A percentile compares a stretch with the other conserved stretches of the same genome.
Evolutionary conservation across 2,113 vertebrate species (phyloP).

Genomic region (Heloderma charlesbogerti): DNA sequence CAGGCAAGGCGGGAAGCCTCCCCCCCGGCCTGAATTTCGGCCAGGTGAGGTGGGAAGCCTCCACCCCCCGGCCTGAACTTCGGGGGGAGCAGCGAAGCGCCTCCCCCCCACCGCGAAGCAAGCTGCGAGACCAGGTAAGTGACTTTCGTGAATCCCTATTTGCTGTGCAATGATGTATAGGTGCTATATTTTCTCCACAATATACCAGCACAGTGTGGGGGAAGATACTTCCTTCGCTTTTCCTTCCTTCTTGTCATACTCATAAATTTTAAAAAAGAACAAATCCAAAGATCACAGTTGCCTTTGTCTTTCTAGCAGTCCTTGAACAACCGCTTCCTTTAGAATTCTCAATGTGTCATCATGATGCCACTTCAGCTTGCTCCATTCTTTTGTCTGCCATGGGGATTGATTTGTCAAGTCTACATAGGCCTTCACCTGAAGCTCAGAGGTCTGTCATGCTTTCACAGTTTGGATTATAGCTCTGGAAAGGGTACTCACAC

Average conservation of each 20-base stretch:
- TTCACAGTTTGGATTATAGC: background rate
- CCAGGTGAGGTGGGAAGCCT: too few relatives aligned
- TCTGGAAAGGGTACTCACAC: background rate
- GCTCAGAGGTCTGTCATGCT: background rate
- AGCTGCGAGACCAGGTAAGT: too few relatives aligned
- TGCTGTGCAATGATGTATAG: background rate
- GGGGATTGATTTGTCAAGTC: background rate
- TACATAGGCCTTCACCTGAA: background rate
- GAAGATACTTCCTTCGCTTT: background rate
- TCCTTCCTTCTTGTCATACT: background rate
- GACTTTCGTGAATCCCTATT: too few relatives aligned
- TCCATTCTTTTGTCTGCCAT: background rate
- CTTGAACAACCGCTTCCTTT: background rate
- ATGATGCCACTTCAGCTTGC: background rate
- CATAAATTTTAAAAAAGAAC: background rate
- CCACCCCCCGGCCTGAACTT: too few relatives aligned
- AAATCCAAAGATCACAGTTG: background rate
- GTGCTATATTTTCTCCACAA: background rate
- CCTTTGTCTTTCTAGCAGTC: background rate
- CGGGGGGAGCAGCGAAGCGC: too few relatives aligned
- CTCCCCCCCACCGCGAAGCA: too few relatives aligned
- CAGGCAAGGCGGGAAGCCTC: too few relatives aligned
- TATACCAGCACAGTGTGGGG: background rate
- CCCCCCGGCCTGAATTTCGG: too few relatives aligned
- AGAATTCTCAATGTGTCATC: background rate